A percentile compares a stretch with the other conserved stretches of the same genome.
Evolutionary conservation across 2,888 invertebrate genomes (phyloP).

Genomic region (Oscheius sp.): DNA sequence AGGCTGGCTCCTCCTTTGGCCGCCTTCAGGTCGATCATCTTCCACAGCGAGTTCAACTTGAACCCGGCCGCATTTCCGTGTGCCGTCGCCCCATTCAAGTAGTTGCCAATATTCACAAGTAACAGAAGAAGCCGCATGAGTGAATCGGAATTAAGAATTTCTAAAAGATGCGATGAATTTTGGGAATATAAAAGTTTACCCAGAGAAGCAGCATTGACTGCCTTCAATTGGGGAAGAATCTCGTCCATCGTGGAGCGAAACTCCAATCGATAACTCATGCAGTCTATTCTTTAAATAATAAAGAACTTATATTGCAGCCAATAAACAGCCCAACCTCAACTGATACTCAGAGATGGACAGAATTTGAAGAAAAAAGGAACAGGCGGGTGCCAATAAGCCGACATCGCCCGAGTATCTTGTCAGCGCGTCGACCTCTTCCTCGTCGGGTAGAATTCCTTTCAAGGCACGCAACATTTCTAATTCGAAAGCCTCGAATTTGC

Average conservation of each 20-base stretch:
- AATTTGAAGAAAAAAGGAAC: constrained; percentile 51
- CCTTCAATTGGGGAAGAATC: constrained; percentile 31
- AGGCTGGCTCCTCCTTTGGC: constrained; percentile 48
- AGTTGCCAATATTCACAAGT: constrained; percentile 60
- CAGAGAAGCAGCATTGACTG: constrained; percentile 9
- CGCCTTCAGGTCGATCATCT: constrained; percentile 55
- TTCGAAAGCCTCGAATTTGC: constrained; percentile 49
- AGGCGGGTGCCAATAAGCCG: constrained; percentile 45
- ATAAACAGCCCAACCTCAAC: constrained; percentile 42
- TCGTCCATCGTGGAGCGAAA: constrained; percentile 40
- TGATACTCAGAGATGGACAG: constrained; percentile 50
- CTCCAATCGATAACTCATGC: constrained; percentile 37
- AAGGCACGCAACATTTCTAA: constrained; percentile 45
- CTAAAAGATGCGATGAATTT: too few relatives aligned
- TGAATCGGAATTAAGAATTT: constrained; percentile 32
- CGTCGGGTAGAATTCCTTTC: constrained; percentile 47
- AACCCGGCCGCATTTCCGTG: constrained; percentile 62
- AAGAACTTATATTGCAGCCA: not conserved
- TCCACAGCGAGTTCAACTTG: constrained; percentile 60
- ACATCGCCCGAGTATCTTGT: constrained; percentile 54
- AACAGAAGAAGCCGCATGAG: constrained; percentile 51
- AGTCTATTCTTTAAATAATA: constrained; percentile 36
- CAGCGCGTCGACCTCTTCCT: constrained; percentile 56
- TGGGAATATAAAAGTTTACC: too few relatives aligned
- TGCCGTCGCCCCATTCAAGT: constrained; percentile 52